Percentiles rank a stretch among this genome's conserved stretches.
phyloP scores from a whole-genome alignment of 2,113 vertebrate genomes.

The Andinoacara biseriatus region DNA sequence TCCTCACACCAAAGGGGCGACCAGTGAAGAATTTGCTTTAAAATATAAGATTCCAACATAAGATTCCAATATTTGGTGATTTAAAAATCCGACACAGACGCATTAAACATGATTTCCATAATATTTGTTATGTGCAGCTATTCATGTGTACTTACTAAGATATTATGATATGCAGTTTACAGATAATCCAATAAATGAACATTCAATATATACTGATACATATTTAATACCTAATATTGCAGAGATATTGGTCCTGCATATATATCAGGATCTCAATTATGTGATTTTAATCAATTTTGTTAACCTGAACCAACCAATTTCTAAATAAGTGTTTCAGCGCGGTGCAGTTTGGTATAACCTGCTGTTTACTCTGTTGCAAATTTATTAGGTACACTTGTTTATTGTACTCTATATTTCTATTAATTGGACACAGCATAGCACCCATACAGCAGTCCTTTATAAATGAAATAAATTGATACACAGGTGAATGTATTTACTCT shows the following conservation, averaged over 20 bases:
- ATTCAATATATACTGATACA: accelerated
- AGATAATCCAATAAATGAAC: background rate
- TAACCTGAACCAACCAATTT: background rate
- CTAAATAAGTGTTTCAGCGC: background rate
- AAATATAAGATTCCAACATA: background rate
- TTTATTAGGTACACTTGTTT: background rate
- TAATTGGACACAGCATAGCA: background rate
- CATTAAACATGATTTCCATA: background rate
- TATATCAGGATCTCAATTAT: background rate
- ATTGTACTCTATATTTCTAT: background rate
- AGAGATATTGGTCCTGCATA: background rate
- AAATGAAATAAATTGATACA: no score
- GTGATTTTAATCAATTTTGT: no score
- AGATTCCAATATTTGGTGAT: background rate
- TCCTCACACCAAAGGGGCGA: background rate
- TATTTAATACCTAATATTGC: background rate
- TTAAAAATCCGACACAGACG: background rate
- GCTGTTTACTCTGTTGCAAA: background rate
- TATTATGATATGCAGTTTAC: background rate
- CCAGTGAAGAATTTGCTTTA: background rate
- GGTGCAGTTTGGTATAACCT: accelerated
- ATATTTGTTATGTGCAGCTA: background rate
- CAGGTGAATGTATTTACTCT: background rate
- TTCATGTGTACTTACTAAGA: background rate
- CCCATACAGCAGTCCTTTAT: background rate